phyloP scores from a whole-genome alignment of 2,113 vertebrate species.

The Bufo bufo region DNA sequence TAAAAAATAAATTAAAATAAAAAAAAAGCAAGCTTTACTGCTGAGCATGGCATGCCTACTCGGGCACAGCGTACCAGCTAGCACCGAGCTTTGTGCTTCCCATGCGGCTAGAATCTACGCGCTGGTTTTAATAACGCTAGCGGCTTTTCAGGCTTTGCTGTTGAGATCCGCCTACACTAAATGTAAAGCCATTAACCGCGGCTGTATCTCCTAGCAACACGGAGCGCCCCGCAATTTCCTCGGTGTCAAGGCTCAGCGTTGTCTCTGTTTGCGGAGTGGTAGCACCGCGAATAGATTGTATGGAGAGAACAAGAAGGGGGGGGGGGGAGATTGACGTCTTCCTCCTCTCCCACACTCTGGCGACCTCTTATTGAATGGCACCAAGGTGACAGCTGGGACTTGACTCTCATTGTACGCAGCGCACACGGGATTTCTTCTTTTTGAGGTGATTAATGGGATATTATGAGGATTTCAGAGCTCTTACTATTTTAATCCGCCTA shows the following conservation, averaged over 20 bases:
- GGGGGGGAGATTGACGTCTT: background rate
- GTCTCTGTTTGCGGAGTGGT: background rate
- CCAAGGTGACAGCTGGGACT: background rate
- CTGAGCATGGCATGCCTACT: conserved; percentile 20
- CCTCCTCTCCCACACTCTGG: background rate
- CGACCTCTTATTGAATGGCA: background rate
- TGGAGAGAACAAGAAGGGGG: background rate
- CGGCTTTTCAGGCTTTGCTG: background rate
- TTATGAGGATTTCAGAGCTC: no score
- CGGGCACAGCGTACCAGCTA: background rate
- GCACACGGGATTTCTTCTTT: background rate
- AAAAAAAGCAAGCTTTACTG: no score
- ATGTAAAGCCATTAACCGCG: background rate
- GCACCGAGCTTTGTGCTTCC: background rate
- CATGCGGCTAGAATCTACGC: background rate
- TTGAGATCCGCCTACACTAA: conserved; percentile 37
- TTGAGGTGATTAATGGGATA: no score
- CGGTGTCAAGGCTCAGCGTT: background rate
- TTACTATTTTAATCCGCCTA: no score
- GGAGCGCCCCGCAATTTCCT: background rate
- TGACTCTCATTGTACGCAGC: background rate
- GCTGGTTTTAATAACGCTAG: background rate
- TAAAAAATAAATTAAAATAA: no score
- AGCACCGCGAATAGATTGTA: background rate
- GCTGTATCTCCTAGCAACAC: conserved; percentile 45